These are phyloP conservation scores for Austrofundulus limnaeus DNA, from an alignment of 2,113 vertebrate genomes.

Conservation along the genomic window DNA sequence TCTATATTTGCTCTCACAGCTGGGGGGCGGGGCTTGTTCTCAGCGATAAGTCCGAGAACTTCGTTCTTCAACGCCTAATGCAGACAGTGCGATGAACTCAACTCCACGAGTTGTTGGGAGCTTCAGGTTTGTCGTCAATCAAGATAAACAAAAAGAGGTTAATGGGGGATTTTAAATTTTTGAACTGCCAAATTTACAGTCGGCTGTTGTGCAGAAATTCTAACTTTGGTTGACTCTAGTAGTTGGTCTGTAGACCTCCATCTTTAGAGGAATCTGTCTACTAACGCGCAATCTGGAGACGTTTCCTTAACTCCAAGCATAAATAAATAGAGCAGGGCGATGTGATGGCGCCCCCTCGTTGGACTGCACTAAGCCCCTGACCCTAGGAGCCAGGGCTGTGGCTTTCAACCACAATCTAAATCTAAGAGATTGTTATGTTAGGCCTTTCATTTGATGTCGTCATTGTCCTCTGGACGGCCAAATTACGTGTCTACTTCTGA, in stretches of 20 bases:
- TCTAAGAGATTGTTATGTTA: constrained; percentile 47
- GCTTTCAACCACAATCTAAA: constrained; percentile 58
- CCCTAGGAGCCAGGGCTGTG: constrained; percentile 46
- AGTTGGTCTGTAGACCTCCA: constrained; percentile 57
- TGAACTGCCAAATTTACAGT: constrained; percentile 50
- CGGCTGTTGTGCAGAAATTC: constrained; percentile 70
- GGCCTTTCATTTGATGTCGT: constrained; percentile 41
- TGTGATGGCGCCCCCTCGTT: constrained; percentile 26
- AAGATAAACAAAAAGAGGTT: constrained; percentile 32
- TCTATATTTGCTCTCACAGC: constrained; percentile 20
- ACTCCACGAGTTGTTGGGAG: constrained; percentile 23
- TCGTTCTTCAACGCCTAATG: constrained; percentile 8
- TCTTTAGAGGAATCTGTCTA: constrained; percentile 66
- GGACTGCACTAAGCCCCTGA: constrained; percentile 47
- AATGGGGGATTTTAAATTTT: constrained; percentile 29
- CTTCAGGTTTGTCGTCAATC: constrained; percentile 45
- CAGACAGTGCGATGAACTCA: constrained; percentile 45
- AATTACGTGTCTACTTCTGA: constrained; percentile 39
- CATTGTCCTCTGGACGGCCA: constrained; percentile 60
- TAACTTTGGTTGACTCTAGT: constrained; percentile 72
- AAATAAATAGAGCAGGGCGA: constrained; percentile 61
- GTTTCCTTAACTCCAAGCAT: constrained; percentile 39
- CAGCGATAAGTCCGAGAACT: constrained; percentile 10
- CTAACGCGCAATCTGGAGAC: constrained; percentile 30
- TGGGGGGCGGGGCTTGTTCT: neutral